These are phyloP conservation scores for Drosophila mercatorum DNA, from an alignment of 2,888 invertebrate genomes.

Conservation along the genomic window DNA sequence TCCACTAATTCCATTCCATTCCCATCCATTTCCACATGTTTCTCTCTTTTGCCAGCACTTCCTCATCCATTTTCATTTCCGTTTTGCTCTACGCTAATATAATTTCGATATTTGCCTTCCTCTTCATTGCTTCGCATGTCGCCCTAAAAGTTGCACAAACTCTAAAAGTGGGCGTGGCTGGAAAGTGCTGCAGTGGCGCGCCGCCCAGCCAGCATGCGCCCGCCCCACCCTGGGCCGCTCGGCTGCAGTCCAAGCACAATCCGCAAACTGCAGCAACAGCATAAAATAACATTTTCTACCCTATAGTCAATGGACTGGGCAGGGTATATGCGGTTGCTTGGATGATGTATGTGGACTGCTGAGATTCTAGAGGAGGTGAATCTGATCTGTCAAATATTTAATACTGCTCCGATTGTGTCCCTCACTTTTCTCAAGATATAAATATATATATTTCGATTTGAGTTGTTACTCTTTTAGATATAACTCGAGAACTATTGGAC, in stretches of 20 bases:
- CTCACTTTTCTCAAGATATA: neutral
- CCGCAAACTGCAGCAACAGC: constrained; percentile 71
- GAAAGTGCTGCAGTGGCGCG: constrained; percentile 64
- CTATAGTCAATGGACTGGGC: neutral
- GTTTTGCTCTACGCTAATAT: constrained; percentile 62
- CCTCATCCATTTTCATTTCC: constrained; percentile 53
- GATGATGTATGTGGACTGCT: too few relatives aligned
- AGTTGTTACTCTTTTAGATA: neutral
- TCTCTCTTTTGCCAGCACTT: neutral
- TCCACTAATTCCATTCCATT: constrained; percentile 2
- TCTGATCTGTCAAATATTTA: neutral
- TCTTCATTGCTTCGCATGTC: neutral
- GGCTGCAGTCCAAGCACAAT: constrained; percentile 45
- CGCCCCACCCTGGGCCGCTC: neutral
- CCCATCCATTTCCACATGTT: neutral
- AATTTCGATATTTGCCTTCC: constrained; percentile 65
- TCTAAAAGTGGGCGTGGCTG: constrained; percentile 58
- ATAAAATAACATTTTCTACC: constrained; percentile 37
- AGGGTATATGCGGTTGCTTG: neutral
- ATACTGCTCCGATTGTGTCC: neutral
- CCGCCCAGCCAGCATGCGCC: constrained; percentile 7
- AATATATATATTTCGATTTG: neutral
- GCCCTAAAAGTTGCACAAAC: constrained; percentile 3
- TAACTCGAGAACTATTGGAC: neutral
- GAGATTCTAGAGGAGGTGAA: too few relatives aligned